phyloP scores from a whole-genome alignment of 1,140 invertebrate genomes.

The Orussus abietinus region DNA sequence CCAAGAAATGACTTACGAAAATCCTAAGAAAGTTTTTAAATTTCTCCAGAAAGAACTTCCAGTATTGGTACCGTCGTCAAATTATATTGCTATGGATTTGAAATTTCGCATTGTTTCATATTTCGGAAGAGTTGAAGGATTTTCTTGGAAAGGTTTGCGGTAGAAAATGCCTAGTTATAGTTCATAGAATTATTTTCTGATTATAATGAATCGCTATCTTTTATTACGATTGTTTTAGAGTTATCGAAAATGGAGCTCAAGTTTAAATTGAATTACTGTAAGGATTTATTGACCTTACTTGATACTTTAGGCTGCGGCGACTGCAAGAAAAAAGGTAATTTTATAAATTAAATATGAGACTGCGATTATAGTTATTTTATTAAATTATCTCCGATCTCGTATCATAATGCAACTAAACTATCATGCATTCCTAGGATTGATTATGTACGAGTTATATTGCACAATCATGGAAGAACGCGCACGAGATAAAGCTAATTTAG shows the following conservation, averaged over 20 bases:
- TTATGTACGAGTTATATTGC: conserved; percentile 40
- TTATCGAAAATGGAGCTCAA: conserved; percentile 33
- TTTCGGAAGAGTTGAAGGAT: conserved; percentile 28
- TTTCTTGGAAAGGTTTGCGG: conserved; percentile 31
- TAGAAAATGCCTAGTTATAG: neutral
- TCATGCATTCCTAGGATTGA: conserved; percentile 32
- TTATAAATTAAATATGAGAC: neutral
- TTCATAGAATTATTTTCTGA: conserved; percentile 1
- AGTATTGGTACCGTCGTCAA: conserved; percentile 28
- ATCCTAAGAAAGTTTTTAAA: conserved; percentile 23
- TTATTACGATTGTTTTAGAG: conserved; percentile 26
- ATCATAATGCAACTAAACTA: conserved; percentile 8
- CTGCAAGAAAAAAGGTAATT: conserved; percentile 41
- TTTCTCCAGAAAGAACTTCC: conserved; percentile 29
- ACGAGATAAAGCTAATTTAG: conserved; percentile 12
- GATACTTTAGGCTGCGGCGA: conserved; percentile 34
- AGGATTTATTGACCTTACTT: conserved; percentile 31
- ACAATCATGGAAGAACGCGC: conserved; percentile 30
- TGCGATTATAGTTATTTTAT: conserved; percentile 12
- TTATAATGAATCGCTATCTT: neutral
- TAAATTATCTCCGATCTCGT: conserved; percentile 6
- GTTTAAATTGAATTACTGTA: conserved; percentile 33
- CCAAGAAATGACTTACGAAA: conserved; percentile 21
- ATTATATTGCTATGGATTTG: conserved; percentile 33
- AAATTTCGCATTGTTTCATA: conserved; percentile 38